phyloP scores from a whole-genome alignment of 2,113 vertebrate genomes.

The Callocephalon fimbriatum region DNA sequence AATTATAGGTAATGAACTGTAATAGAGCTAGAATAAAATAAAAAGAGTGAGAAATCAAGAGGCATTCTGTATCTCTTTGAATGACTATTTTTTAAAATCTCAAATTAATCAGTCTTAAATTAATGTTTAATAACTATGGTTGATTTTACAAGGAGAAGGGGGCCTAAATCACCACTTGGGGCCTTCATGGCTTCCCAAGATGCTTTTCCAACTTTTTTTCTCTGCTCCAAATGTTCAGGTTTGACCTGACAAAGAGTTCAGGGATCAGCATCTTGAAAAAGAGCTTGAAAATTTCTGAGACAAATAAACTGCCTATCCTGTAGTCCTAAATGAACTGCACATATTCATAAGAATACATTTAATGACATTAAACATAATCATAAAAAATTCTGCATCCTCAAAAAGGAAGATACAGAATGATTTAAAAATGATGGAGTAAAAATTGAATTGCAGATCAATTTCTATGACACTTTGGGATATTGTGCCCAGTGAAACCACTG shows the following conservation, averaged over 20 bases:
- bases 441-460: background rate
- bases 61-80: background rate
- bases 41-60: constrained; percentile 51
- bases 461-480: background rate
- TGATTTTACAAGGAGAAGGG: background rate
- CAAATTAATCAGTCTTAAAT: background rate
- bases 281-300: background rate
- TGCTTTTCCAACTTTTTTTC: background rate
- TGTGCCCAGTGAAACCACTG: background rate
- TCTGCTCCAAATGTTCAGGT: background rate
- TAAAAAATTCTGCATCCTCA: background rate
- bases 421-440: background rate
- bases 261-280: background rate
- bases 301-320: background rate
- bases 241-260: background rate
- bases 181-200: background rate
- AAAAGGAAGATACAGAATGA: background rate
- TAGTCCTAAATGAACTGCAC: background rate
- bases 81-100: background rate
- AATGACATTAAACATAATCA: background rate
- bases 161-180: background rate
- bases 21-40: constrained; percentile 16
- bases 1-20: constrained; percentile 52
- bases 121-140: background rate
- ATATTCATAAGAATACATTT: background rate